Evolutionary conservation across 1,140 invertebrate genomes (phyloP).

Genomic region (Listronotus bonariensis): DNA sequence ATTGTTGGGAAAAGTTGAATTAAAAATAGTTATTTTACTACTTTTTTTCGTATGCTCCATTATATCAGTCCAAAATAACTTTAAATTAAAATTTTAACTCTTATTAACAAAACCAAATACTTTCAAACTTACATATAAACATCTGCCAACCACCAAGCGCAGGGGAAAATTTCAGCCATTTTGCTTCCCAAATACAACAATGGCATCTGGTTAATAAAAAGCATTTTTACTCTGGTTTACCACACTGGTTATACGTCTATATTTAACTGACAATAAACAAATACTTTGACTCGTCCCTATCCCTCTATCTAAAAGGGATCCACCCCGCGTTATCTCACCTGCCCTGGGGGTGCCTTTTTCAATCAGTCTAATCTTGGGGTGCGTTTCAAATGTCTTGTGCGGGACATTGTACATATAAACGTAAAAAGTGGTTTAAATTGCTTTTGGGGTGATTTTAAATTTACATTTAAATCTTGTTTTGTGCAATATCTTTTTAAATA

Average conservation of each 20-base stretch:
- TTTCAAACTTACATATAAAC: conserved; percentile 14
- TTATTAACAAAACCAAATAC: background rate
- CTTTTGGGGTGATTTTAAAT: background rate
- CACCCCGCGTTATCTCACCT: conserved; percentile 48
- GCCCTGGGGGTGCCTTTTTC: conserved; percentile 45
- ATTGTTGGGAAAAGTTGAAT: too few relatives aligned
- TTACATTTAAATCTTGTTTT: conserved; percentile 1
- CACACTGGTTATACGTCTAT: conserved; percentile 45
- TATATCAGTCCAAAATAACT: too few relatives aligned
- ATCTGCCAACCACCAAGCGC: conserved; percentile 30
- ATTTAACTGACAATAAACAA: conserved; percentile 44
- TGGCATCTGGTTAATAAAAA: conserved; percentile 46
- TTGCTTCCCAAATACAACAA: conserved; percentile 38
- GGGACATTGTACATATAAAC: conserved; percentile 27
- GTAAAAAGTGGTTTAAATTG: conserved; percentile 24
- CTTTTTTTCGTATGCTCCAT: too few relatives aligned
- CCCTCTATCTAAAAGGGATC: conserved; percentile 25
- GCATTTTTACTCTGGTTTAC: conserved; percentile 37
- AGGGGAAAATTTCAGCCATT: conserved; percentile 38
- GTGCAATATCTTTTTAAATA: too few relatives aligned
- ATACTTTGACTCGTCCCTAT: conserved; percentile 45
- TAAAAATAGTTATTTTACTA: too few relatives aligned
- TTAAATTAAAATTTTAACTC: background rate
- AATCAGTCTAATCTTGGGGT: conserved; percentile 40
- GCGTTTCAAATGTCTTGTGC: conserved; percentile 23